Percentiles rank a stretch among this genome's conserved stretches.
Conservation (phyloP, 2,888 invertebrate genomes). For the Rhabditoides inermis region DNA sequence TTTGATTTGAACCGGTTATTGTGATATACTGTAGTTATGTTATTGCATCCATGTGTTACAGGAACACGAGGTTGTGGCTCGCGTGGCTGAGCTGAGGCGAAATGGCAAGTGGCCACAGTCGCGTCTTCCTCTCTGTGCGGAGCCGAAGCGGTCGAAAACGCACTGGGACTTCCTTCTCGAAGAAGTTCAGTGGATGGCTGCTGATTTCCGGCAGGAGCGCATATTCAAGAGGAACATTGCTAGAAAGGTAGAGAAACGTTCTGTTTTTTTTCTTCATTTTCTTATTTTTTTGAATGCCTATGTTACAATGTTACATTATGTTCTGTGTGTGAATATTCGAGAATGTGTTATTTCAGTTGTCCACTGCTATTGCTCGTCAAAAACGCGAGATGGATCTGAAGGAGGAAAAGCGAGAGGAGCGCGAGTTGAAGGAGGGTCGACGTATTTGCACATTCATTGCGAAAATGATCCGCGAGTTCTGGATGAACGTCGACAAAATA, state of each 20-base stretch:
- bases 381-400: constrained; percentile 71
- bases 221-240: constrained; percentile 77
- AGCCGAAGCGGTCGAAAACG: constrained; percentile 78
- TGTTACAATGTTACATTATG: neutral
- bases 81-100: constrained; percentile 80
- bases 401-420: constrained; percentile 61
- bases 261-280: neutral
- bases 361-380: constrained; percentile 17
- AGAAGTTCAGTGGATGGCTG: constrained; percentile 93
- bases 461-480: constrained; percentile 84
- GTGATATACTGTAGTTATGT: too few species aligned
- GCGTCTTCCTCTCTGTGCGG: constrained; percentile 63
- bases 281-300: neutral
- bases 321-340: too few species aligned
- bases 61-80: constrained; percentile 86
- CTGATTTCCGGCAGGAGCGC: constrained; percentile 91
- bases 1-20: too few species aligned
- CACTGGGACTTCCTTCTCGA: constrained; percentile 98
- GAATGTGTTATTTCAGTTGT: constrained; percentile 8
- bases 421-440: constrained; percentile 59
- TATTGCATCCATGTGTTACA: too few species aligned
- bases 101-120: constrained; percentile 82
- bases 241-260: constrained; percentile 20
- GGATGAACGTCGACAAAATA: constrained; percentile 89
- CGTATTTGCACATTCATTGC: constrained; percentile 72